phyloP scores from a whole-genome alignment of 2,888 invertebrate genomes.

The Troilus luridus region DNA sequence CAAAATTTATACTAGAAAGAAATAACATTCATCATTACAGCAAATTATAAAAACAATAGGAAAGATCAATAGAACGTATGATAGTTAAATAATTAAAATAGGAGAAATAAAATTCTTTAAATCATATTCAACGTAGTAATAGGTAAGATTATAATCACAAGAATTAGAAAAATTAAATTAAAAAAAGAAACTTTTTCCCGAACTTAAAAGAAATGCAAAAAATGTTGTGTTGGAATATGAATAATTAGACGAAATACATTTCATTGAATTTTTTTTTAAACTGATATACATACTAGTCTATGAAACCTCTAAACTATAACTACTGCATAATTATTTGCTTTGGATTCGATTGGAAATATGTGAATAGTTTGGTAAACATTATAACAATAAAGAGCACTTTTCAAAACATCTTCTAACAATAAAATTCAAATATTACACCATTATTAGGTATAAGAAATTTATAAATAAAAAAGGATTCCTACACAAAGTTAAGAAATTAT shows the following conservation, averaged over 20 bases:
- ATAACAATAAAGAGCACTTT: no score
- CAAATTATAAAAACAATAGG: not conserved
- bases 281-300: not conserved
- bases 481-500: not conserved
- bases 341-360: not conserved
- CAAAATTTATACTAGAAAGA: not conserved
- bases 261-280: not conserved
- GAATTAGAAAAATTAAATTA: not conserved
- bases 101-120: not conserved
- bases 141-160: not conserved
- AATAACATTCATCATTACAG: not conserved
- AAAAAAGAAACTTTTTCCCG: not conserved
- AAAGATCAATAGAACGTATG: not conserved
- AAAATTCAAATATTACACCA: no score
- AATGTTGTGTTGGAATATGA: not conserved
- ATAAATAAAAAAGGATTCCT: no score
- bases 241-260: not conserved
- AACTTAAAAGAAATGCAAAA: not conserved
- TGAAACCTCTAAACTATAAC: constrained; percentile 9
- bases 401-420: no score
- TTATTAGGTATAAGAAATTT: no score
- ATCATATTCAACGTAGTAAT: no score
- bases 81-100: not conserved
- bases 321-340: not conserved
- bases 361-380: not conserved